Percentiles rank a stretch among this genome's conserved stretches.
phyloP scores from a whole-genome alignment of 2,113 vertebrate genomes.

The Macroglossus sobrinus region DNA sequence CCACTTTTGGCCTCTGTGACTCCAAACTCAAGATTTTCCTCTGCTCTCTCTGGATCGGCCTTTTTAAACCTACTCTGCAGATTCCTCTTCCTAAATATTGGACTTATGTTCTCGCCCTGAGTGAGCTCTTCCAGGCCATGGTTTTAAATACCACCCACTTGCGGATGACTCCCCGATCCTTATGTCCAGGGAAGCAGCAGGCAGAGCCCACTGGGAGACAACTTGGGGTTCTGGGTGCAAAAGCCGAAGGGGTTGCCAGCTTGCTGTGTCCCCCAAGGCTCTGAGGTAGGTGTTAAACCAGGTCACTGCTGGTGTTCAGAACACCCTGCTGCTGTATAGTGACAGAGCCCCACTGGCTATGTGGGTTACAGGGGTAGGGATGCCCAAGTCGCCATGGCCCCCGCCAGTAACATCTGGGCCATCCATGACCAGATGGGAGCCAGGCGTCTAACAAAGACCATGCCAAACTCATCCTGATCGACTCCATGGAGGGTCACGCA shows the following conservation, averaged over 20 bases:
- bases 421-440: constrained; percentile 93
- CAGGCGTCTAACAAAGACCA: constrained; percentile 93
- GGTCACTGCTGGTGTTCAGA: constrained; percentile 91
- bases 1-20: neutral
- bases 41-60: neutral
- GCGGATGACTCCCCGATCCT: neutral
- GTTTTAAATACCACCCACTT: neutral
- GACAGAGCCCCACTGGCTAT: constrained; percentile 93
- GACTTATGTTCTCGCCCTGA: neutral
- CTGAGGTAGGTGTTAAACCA: constrained; percentile 93
- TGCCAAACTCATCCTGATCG: constrained; percentile 92
- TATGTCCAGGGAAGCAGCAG: neutral
- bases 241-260: neutral
- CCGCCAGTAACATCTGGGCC: constrained; percentile 93
- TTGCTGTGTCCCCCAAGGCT: constrained; percentile 60
- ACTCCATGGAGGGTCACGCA: constrained; percentile 93
- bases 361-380: constrained; percentile 93
- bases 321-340: constrained; percentile 91
- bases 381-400: constrained; percentile 90
- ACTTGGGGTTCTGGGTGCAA: neutral
- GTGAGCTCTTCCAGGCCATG: neutral
- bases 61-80: neutral
- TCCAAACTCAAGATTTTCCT: neutral
- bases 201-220: neutral
- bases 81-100: neutral